Base-by-base conservation (phyloP, 1,140 invertebrate genomes). In the Drosophila chauvacae region DNA sequence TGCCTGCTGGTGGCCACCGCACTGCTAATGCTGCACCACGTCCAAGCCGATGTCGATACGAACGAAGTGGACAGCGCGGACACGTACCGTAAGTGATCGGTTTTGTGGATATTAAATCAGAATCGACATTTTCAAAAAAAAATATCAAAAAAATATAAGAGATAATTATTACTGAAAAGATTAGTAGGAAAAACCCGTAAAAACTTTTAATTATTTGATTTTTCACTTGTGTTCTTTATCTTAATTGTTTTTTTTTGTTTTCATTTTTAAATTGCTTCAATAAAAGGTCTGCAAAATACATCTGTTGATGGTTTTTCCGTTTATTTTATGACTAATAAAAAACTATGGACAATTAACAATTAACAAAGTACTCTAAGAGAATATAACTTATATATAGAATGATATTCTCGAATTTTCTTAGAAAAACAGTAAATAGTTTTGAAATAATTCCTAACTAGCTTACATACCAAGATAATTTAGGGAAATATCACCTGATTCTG, bases 61-160 rank as follows among this genome's bases (percentile, higher is more conserved):
- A 91, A 91, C 57, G 83, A 88, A 75, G 79, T 91, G 71, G 66
- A 80, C 26, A 77, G 80, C 59, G 33, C 35, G 44, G 35, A 48
- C 18, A 66, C 75, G 39, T 77, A 62, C 20, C 72, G 90, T 91
- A 88, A 90, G 90, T 91, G 66, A n/a, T 42, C 20, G 14, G 5
- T 20, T 41, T 16, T 33, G 16, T 35, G 16, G 11, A 39, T 7
- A 37, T 20, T 18, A 13, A 16, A 28, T 33, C 9, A 14, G n/a
- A 16, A 33, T 35, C 7, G 9, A n/a, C 2, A 0, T 6, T 50
- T n/a, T 28, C 4, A 0, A 28, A n/a, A 28, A 10, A 50, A 11
- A 50, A n/a, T 2, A 10, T 1, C 5, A 33, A 33, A 13, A 4
- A 7, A 53, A 14, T 14, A 14, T 0, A 20, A 1, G 16, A 5